Conservation (phyloP, 2,888 invertebrate species). For the Mayetiola destructor region DNA sequence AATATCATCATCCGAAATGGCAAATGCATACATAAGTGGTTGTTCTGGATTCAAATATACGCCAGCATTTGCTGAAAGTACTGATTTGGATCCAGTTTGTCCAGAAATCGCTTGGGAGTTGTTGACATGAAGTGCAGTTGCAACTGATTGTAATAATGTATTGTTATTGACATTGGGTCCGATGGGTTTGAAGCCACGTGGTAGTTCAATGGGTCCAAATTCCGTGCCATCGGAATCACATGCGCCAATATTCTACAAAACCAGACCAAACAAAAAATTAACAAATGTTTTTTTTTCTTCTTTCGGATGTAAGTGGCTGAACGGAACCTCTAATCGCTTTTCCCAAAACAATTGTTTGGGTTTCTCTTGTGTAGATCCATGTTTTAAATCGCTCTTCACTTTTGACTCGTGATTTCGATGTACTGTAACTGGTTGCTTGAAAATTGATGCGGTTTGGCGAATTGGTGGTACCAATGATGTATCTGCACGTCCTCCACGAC, state of each 20-base stretch:
- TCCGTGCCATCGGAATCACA: conserved; percentile 75
- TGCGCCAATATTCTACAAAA: conserved; percentile 38
- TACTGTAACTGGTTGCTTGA: conserved; percentile 96
- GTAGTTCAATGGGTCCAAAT: conserved; percentile 70
- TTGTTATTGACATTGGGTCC: conserved; percentile 79
- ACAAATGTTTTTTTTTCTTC: background rate
- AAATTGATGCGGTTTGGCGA: conserved; percentile 93
- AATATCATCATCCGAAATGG: conserved; percentile 86
- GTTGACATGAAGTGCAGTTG: conserved; percentile 86
- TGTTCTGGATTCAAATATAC: conserved; percentile 93
- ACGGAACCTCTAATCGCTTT: conserved; percentile 52
- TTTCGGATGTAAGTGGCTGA: too few relatives aligned
- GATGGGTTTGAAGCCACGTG: conserved; percentile 64
- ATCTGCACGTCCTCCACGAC: conserved; percentile 69
- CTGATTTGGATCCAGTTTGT: conserved; percentile 66
- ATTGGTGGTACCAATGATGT: conserved; percentile 87
- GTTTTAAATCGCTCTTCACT: conserved; percentile 79
- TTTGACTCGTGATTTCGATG: conserved; percentile 83
- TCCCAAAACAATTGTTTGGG: conserved; percentile 76
- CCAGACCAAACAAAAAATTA: background rate
- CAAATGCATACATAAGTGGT: conserved; percentile 82
- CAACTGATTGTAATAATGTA: conserved; percentile 80
- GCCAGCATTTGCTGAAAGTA: conserved; percentile 83
- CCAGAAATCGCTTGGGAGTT: conserved; percentile 81
- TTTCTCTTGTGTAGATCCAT: conserved; percentile 72